These are phyloP conservation scores for Enteromius unitaeniatus DNA, from an alignment of 2,797 vertebrate species.

Conservation along the genomic window DNA sequence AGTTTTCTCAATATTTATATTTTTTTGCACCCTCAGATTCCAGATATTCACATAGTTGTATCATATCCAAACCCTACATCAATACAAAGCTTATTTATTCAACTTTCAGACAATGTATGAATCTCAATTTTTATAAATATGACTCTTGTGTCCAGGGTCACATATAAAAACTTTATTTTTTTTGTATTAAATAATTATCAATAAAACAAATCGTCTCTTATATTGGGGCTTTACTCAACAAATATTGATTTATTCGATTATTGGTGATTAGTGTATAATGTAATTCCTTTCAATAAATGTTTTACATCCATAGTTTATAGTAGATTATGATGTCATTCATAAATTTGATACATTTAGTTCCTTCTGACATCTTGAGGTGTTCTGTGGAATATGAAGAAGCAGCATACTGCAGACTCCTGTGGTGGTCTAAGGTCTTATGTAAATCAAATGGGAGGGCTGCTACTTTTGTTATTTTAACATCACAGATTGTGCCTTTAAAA, in stretches of 20 bases:
- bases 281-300: not conserved
- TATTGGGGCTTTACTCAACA: not conserved
- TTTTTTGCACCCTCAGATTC: not conserved
- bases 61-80: not conserved
- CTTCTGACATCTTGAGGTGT: conserved; percentile 6
- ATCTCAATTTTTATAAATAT: not conserved
- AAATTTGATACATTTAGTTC: not conserved
- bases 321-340: not conserved
- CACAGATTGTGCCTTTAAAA: not conserved
- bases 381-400: not conserved
- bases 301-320: not conserved
- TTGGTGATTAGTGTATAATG: not conserved
- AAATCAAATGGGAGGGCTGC: not conserved
- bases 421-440: not conserved
- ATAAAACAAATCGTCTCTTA: not conserved
- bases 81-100: not conserved
- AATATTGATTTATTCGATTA: not conserved
- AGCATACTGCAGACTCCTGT: not conserved
- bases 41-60: not conserved
- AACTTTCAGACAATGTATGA: too few species aligned
- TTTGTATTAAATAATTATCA: not conserved
- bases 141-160: not conserved
- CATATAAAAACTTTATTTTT: not conserved
- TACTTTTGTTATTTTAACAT: conserved; percentile 1
- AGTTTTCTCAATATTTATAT: not conserved